phyloP scores from a whole-genome alignment of 2,797 vertebrate species.

The Rousettus madagascariensis region DNA sequence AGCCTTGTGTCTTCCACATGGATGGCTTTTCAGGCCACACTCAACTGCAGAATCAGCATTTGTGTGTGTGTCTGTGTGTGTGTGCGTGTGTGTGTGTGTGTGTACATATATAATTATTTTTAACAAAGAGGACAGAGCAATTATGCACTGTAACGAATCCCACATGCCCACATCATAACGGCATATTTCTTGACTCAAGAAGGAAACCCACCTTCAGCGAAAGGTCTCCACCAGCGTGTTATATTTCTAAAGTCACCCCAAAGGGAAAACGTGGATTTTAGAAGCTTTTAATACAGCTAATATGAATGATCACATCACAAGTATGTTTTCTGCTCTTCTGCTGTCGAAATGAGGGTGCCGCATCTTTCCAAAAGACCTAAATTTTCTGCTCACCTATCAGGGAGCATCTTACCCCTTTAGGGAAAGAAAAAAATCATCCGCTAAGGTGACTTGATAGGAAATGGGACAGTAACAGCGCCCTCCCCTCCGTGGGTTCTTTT shows the following conservation, averaged over 20 bases:
- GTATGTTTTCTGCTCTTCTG: neutral
- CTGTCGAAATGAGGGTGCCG: neutral
- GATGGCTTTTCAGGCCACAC: conserved; percentile 58
- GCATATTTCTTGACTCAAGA: neutral
- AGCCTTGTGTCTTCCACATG: conserved; percentile 53
- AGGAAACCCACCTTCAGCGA: neutral
- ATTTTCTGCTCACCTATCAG: neutral
- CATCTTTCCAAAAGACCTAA: neutral
- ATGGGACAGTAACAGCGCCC: neutral
- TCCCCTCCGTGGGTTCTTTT: neutral
- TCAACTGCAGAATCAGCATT: conserved; percentile 64
- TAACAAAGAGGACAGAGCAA: neutral
- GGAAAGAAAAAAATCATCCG: neutral
- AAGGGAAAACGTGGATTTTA: neutral
- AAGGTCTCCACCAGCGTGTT: neutral
- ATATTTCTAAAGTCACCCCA: neutral
- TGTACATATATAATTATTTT: neutral
- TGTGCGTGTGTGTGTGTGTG: too few relatives aligned
- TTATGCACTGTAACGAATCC: neutral
- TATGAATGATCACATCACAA: neutral
- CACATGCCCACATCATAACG: neutral
- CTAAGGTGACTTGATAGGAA: neutral
- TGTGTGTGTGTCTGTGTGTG: too few relatives aligned
- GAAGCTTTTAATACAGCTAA: neutral
- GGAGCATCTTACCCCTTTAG: neutral